Conservation (phyloP, 1,140 invertebrate genomes). For the Chironomus striatipennis region DNA sequence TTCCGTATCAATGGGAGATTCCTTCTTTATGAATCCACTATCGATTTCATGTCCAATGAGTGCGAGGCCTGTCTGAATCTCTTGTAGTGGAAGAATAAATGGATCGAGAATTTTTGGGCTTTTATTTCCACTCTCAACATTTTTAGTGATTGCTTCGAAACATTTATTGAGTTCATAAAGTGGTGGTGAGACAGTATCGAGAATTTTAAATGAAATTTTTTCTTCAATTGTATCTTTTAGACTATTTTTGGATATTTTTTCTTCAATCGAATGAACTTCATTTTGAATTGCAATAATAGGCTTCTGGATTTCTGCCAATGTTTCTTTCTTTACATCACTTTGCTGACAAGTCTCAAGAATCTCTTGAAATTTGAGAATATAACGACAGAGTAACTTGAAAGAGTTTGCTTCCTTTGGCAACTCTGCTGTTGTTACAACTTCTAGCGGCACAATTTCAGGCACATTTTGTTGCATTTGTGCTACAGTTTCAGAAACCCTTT, state of each 20-base stretch:
- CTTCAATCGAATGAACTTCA: constrained; percentile 40
- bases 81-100: constrained; percentile 42
- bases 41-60: constrained; percentile 37
- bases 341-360: constrained; percentile 39
- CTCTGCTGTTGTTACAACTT: constrained; percentile 42
- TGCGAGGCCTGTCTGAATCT: constrained; percentile 42
- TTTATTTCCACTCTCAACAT: constrained; percentile 34
- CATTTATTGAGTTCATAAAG: constrained; percentile 43
- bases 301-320: constrained; percentile 42
- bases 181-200: constrained; percentile 44
- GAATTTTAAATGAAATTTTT: constrained; percentile 43
- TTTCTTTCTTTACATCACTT: constrained; percentile 38
- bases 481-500: constrained; percentile 37
- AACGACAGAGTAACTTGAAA: constrained; percentile 37
- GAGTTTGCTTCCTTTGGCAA: constrained; percentile 41
- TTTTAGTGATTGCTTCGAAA: constrained; percentile 38
- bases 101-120: constrained; percentile 42
- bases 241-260: constrained; percentile 39
- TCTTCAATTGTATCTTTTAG: constrained; percentile 42
- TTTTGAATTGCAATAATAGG: constrained; percentile 40
- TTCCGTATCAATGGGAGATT: constrained; percentile 29
- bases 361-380: constrained; percentile 40
- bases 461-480: constrained; percentile 40
- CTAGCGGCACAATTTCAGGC: constrained; percentile 42
- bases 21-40: constrained; percentile 31